phyloP scores from a whole-genome alignment of 2,888 invertebrate genomes.

The Linnaemya vulpina region DNA sequence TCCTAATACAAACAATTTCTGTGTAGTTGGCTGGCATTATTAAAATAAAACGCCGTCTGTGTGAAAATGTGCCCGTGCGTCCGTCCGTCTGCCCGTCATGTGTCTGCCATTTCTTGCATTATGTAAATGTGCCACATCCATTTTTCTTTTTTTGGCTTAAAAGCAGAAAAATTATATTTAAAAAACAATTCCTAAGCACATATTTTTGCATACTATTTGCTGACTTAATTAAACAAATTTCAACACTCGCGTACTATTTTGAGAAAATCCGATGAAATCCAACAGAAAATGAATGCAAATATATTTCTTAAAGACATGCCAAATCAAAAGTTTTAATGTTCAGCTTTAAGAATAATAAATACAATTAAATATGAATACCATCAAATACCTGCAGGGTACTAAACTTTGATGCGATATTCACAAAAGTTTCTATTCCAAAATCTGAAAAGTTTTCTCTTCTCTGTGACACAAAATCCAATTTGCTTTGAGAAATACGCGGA shows the following conservation, averaged over 20 bases:
- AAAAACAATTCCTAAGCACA: conserved; percentile 12
- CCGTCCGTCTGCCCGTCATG: not conserved
- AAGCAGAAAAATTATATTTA: conserved; percentile 2
- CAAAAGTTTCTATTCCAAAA: not conserved
- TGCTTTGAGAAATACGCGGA: conserved; percentile 1
- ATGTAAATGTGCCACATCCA: conserved; percentile 25
- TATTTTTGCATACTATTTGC: not conserved
- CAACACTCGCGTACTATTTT: not conserved
- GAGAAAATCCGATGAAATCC: not conserved
- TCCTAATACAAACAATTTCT: not conserved
- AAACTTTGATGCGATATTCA: not conserved
- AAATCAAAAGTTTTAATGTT: not conserved
- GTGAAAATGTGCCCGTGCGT: not conserved
- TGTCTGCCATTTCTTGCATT: conserved; percentile 26
- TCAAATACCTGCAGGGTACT: conserved; percentile 11
- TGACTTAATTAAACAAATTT: not conserved
- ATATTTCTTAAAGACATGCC: not conserved
- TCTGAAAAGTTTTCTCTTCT: not conserved
- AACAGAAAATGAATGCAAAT: not conserved
- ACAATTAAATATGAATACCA: not conserved
- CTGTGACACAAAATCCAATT: not conserved
- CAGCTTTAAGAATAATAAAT: not conserved
- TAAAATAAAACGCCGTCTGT: not conserved
- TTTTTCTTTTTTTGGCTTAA: not conserved
- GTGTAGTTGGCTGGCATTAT: conserved; percentile 34